Evolutionary conservation across 1,140 invertebrate species (phyloP), one percentile per base, ranked within the genome.

Genomic region (Anadara kagoshimensis): DNA sequence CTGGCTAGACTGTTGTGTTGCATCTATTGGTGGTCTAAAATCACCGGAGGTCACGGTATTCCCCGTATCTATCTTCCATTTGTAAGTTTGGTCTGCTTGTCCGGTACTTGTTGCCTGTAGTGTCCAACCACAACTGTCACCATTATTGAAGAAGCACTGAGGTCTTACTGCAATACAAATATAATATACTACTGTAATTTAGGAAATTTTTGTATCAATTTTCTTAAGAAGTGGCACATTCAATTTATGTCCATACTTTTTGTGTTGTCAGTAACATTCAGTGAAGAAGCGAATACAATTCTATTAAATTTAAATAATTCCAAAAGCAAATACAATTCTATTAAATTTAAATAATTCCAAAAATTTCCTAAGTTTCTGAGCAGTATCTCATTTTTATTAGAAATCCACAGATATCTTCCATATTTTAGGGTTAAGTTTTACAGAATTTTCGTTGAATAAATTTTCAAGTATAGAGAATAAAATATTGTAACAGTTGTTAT

Each of bases 21-120:
- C 67, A 65, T 81, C 81, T 8, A 22, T 70, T 12, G 29, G 45
- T 24, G 81, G 77, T 53, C 76, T 73, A 24, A 63, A 77, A 18
- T 75, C 74, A 29, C 20, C 51, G 24, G 41, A 47, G 0, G 16
- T 58, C 36, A 68, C 44, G 3, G 61, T 74, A 24, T 45, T 53
- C 12, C 75, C 80, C n/a, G 66, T 53, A 56, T 73, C 80, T 7
- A 77, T 62, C n/a, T 80, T 75, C 82, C 82, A 83, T 16, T 72
- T 73, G 66, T 76, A 83, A 0, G 70, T 71, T 47, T 78, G 62
- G 18, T 76, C 76, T 26, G 79, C 68, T 29, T 36, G 26, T 1
- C 59, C 44, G 3, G 67, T 58, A 0, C 20, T 11, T 20, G 70
- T 64, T 10, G 71, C 45, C 22, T 58, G 65, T 14, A 83, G 76